A percentile compares a stretch with the other conserved stretches of the same genome.
Conservation (phyloP, 2,797 vertebrate genomes). For the Scolopax bukidnonensis region DNA sequence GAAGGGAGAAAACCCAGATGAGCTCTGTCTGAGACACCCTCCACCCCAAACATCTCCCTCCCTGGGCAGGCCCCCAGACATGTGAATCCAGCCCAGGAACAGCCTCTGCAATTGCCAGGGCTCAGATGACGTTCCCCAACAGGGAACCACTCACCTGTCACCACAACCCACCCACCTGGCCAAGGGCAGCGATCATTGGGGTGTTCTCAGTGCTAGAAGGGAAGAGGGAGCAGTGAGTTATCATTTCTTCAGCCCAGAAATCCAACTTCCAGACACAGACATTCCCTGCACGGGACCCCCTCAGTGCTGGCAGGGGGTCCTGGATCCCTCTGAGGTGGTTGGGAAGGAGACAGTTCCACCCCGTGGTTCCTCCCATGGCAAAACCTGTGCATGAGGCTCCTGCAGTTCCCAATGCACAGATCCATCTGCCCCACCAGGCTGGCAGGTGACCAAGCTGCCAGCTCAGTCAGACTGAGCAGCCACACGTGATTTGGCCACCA, state of each 20-base stretch:
- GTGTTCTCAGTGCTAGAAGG: constrained; percentile 94
- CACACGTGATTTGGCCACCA: fast-evolving
- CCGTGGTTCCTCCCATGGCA: neutral
- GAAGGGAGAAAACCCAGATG: neutral
- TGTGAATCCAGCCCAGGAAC: neutral
- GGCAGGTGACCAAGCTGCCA: neutral
- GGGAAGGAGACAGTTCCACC: neutral
- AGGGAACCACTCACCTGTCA: neutral
- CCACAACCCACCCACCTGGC: constrained; percentile 84
- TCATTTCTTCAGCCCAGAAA: neutral
- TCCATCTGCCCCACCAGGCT: neutral
- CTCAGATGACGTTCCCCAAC: fast-evolving
- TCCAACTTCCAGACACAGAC: neutral
- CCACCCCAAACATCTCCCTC: neutral
- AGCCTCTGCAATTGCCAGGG: neutral
- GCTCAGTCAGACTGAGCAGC: neutral
- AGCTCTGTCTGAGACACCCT: neutral
- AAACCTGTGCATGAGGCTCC: neutral
- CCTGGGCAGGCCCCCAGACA: fast-evolving
- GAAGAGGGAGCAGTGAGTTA: neutral
- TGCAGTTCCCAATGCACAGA: fast-evolving
- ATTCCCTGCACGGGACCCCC: fast-evolving
- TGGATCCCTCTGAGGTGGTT: neutral
- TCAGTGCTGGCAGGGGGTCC: fast-evolving
- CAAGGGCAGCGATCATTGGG: constrained; percentile 94